These are phyloP conservation scores for Drosophila kurseongensis DNA, from an alignment of 1,140 invertebrate species.

Conservation along the genomic window DNA sequence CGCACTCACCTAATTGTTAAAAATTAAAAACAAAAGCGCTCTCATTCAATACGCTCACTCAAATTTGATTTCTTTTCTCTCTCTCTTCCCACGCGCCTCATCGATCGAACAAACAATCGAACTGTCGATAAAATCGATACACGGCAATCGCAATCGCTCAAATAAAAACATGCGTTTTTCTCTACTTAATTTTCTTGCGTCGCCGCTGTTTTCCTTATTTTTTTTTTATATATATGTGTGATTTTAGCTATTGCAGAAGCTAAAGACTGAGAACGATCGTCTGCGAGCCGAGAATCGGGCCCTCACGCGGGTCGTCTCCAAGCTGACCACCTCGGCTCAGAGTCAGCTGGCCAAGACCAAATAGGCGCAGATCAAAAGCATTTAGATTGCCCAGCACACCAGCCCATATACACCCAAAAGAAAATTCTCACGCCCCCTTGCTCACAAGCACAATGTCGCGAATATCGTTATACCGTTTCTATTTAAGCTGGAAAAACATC, in stretches of 20 bases:
- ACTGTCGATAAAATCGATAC: constrained; percentile 29
- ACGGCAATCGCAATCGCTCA: constrained; percentile 45
- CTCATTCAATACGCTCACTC: constrained; percentile 65
- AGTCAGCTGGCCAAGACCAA: constrained; percentile 84
- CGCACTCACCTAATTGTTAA: constrained; percentile 46
- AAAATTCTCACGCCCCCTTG: constrained; percentile 11
- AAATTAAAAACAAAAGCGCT: constrained; percentile 49
- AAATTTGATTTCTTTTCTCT: constrained; percentile 75
- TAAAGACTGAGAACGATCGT: constrained; percentile 98
- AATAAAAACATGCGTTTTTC: constrained; percentile 48
- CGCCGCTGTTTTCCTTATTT: constrained; percentile 44
- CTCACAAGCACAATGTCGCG: constrained; percentile 43
- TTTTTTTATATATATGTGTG: constrained; percentile 51
- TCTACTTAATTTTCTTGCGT: constrained; percentile 49
- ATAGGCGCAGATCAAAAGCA: constrained; percentile 58
- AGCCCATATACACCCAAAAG: constrained; percentile 20
- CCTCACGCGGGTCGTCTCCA: constrained; percentile 96
- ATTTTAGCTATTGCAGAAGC: constrained; percentile 98
- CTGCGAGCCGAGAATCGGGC: constrained; percentile 97
- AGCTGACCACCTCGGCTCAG: constrained; percentile 94
- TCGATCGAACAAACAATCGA: constrained; percentile 64
- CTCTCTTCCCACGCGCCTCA: constrained; percentile 78
- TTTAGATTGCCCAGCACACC: constrained; percentile 46
- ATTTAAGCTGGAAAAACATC: constrained; percentile 1
- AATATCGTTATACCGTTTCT: constrained; percentile 39